phyloP scores from a whole-genome alignment of 2,888 invertebrate genomes.

The Erannis defoliaria region DNA sequence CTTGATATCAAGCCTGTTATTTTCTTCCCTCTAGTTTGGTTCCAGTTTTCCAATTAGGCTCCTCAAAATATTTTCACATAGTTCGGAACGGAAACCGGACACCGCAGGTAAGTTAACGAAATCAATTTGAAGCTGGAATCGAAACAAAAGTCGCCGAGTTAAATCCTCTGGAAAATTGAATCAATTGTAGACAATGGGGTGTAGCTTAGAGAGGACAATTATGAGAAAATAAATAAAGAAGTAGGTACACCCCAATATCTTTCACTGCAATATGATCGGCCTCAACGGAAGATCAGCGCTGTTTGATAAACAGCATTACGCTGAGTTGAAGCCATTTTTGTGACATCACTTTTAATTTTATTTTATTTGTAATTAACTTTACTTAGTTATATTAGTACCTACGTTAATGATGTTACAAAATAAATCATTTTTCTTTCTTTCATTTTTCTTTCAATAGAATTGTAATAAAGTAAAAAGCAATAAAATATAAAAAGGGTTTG shows the following conservation, averaged over 20 bases:
- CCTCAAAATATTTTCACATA: conserved; percentile 40
- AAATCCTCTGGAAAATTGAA: conserved; percentile 12
- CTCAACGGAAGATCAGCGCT: no score
- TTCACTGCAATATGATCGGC: no score
- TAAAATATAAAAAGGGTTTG: no score
- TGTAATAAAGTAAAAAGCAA: no score
- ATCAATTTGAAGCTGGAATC: conserved; percentile 27
- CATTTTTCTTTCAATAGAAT: no score
- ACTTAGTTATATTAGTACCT: no score
- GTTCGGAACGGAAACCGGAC: conserved; percentile 28
- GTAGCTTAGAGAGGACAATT: conserved; percentile 5
- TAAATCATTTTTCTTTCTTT: no score
- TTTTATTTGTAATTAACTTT: no score
- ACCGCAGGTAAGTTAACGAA: conserved; percentile 31
- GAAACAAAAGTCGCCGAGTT: conserved; percentile 9
- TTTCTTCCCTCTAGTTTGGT: conserved; percentile 27
- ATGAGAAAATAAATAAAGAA: not conserved
- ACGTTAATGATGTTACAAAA: no score
- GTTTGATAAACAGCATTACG: no score
- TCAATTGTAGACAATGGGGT: not conserved
- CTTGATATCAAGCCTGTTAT: conserved; percentile 28
- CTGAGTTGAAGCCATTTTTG: no score
- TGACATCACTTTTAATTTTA: no score
- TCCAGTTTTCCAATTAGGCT: conserved; percentile 33
- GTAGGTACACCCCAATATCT: not conserved